Percentiles rank a stretch among this genome's conserved stretches.
Evolutionary conservation across 2,113 vertebrate genomes (phyloP).

Genomic region (Gymnarchus niloticus): DNA sequence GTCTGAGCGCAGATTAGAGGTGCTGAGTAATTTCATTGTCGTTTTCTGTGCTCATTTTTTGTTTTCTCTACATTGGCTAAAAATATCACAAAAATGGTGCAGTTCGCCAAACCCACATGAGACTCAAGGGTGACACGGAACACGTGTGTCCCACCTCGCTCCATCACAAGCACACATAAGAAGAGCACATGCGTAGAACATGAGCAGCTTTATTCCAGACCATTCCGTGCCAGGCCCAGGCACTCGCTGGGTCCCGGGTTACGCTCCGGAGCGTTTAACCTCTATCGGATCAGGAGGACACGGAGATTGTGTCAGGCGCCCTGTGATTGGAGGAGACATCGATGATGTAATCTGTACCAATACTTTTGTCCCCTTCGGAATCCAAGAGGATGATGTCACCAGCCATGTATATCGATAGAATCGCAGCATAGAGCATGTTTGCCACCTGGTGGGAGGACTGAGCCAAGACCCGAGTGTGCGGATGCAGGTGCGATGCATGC

Average conservation of each 20-base stretch:
- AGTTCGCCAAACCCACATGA: background rate
- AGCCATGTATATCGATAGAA: slow-evolving; percentile 42
- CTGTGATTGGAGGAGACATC: slow-evolving; percentile 44
- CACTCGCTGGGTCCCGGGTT: background rate
- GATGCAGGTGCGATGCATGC: background rate
- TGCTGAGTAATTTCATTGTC: background rate
- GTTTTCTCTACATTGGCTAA: background rate
- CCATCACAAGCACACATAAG: background rate
- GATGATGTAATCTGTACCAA: slow-evolving; percentile 51
- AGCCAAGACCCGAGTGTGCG: background rate
- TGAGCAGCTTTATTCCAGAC: background rate
- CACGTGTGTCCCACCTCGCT: background rate
- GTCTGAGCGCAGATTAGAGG: background rate
- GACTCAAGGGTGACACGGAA: background rate
- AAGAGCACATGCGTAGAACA: background rate
- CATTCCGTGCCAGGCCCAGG: background rate
- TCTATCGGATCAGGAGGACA: slow-evolving; percentile 63
- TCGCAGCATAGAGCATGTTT: slow-evolving; percentile 40
- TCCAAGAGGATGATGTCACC: slow-evolving; percentile 63
- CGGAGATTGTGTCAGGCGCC: slow-evolving; percentile 61
- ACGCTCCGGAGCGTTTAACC: background rate
- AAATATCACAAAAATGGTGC: background rate
- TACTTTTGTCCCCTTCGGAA: slow-evolving; percentile 44
- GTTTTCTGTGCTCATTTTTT: background rate
- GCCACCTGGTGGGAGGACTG: slow-evolving; percentile 52